Base-by-base conservation (phyloP, 2,888 invertebrate species). In the Atethmia centrago region DNA sequence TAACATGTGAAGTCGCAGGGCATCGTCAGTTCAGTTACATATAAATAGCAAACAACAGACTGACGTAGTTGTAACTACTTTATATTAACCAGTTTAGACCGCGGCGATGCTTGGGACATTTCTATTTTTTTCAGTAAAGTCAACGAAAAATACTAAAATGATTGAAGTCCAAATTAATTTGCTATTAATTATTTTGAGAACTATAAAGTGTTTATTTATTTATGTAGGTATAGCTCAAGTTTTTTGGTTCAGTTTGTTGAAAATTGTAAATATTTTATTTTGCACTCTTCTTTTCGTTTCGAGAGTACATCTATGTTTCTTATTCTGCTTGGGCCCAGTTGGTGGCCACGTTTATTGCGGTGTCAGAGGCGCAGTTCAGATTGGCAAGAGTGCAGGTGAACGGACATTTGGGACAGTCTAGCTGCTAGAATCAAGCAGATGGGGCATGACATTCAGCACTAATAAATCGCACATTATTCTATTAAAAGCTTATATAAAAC, bases 41-140 rank as follows among this genome's bases (percentile, higher is more conserved):
- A 21, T 65, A 40, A 51, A 51, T 51, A 78, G 45, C n/a, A 19
- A 59, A 75, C 42, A 66, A 63, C 62, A 1, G 25, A 7, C 12
- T 79, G 79, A 79, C 79, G 79, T 69, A 51, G 65, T 45, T 65
- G 14, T 49, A 28, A 74, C 25, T 59, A 47, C 12, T 58, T 45
- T 16, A 19, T 16, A 36, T 42, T 19, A 40, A 79, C 79, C 45
- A 47, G 70, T 31, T 16, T 16, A 21, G 0, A 31, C 21, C 45
- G 53, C n/a, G 70, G 0, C 66, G 36, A 25, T 66, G 63, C 25
- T 67, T 19, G 53, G 0, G 10, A 0, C 28, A 42, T 53, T 65
- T 69, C 45, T 42, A 25, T 53, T 25, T 25, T 14, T 14, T 36
- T 10, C 7, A 36, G 5, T 14, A 19, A 40, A 14, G 19, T 36